phyloP scores from a whole-genome alignment of 1,140 invertebrate genomes.

The Diabrotica virgifera region DNA sequence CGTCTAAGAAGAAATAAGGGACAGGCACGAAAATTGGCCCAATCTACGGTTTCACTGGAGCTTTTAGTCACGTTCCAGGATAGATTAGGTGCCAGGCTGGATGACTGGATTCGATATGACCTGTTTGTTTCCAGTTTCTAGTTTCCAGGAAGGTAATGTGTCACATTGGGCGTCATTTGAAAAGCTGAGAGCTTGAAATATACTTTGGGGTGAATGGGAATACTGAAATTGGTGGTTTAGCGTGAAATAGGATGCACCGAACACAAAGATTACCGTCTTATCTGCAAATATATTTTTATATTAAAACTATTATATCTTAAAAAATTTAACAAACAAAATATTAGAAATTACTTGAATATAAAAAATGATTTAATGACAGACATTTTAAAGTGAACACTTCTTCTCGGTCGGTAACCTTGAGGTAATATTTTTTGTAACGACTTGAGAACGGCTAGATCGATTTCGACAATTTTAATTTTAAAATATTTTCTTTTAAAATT shows the following conservation, averaged over 20 bases:
- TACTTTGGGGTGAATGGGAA: neutral
- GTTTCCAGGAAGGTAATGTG: slow-evolving; percentile 1
- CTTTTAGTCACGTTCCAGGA: slow-evolving; percentile 1
- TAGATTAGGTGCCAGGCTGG: slow-evolving; percentile 1
- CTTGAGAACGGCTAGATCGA: too few species aligned
- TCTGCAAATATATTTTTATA: neutral
- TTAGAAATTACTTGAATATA: too few species aligned
- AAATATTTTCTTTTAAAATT: too few species aligned
- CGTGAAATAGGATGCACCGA: neutral
- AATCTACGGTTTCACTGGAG: neutral
- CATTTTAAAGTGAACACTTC: too few species aligned
- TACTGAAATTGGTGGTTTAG: neutral
- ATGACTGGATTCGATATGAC: neutral
- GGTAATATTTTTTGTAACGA: too few species aligned
- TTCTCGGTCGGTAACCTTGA: too few species aligned
- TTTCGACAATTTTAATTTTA: too few species aligned
- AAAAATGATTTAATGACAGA: too few species aligned
- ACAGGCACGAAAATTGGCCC: neutral
- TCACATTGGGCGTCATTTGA: neutral
- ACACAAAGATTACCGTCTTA: neutral
- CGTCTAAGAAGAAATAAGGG: slow-evolving; percentile 2
- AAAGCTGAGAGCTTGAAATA: slow-evolving; percentile 2
- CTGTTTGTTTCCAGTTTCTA: slow-evolving; percentile 2
- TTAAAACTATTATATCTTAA: too few species aligned
- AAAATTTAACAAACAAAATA: too few species aligned